Evolutionary conservation across 1,140 invertebrate species (phyloP).

Genomic region (Drosophila trapezifrons): DNA sequence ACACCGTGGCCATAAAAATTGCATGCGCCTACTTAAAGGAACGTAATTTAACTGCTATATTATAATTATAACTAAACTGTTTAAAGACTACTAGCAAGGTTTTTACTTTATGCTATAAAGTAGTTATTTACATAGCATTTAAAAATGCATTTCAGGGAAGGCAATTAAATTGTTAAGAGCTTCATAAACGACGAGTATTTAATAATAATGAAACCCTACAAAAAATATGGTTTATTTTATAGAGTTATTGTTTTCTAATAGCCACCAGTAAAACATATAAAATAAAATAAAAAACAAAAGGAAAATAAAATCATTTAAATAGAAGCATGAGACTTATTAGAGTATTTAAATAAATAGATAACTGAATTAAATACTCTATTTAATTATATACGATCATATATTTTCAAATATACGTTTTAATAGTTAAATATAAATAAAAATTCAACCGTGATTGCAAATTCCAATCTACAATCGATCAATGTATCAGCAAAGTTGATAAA

Average conservation of each 20-base stretch:
- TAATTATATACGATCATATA: too few species aligned
- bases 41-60: too few species aligned
- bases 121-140: not conserved
- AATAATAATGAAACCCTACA: not conserved
- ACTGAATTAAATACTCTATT: too few species aligned
- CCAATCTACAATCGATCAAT: not conserved
- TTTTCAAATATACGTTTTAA: too few species aligned
- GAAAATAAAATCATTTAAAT: too few species aligned
- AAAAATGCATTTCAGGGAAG: not conserved
- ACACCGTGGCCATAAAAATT: slow-evolving; percentile 43
- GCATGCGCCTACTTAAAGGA: not conserved
- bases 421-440: too few species aligned
- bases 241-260: not conserved
- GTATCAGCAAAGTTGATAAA: slow-evolving; percentile 40
- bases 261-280: not conserved
- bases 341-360: too few species aligned
- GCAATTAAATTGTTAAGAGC: not conserved
- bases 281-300: too few species aligned
- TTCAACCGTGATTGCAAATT: not conserved
- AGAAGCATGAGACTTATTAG: too few species aligned
- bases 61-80: not conserved
- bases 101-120: not conserved
- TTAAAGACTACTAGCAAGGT: not conserved
- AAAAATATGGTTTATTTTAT: not conserved
- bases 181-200: too few species aligned